Evolutionary conservation across 2,888 invertebrate genomes (phyloP), one percentile per base, ranked within the genome.

Genomic region (Gerris lacustris): DNA sequence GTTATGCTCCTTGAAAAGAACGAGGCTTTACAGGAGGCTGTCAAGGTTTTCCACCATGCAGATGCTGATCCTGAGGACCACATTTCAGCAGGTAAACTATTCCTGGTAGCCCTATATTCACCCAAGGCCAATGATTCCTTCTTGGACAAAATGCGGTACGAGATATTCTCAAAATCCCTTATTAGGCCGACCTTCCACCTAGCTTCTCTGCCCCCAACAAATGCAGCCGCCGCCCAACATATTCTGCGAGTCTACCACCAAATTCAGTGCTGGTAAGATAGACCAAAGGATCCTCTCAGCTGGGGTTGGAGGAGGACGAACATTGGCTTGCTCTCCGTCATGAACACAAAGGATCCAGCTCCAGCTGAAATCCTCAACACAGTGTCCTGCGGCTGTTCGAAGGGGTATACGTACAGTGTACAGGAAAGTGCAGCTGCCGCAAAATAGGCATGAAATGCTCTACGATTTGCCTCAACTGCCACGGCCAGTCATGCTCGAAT

Each of bases 21-120:
- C 63, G 6, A 5, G 5, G 9, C 62, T 7, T 44, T 69, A 6
- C 6, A 44, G 5, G 15, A 43, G 17, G 43, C 31, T n/a, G 31
- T 69, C 15, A 64, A 69, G 63, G 69, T 44, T n/a, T 69, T 69
- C 43, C 63, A 44, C 7, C 44, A 69, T 44, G 63, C 69, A 18
- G 45, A 69, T 67, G 69, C 69, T 7, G 18, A 9, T 55, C 68
- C 68, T 68, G 68, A 68, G 6, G 47, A 6, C 31, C 47, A 6
- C 47, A 55, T 11, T 45, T 47, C 44, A 47, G 47, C 68, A 68
- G 68, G 68, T 44, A 6, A 68, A 44, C 6, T n/a, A 2, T 31
- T 68, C 9, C 7, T 68, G 9, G 18, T 55, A 63, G 68, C 68
- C 63, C 17, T 68, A 6, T 68, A 68, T 31, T 55, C 62, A 0